Evolutionary conservation across 2,888 invertebrate genomes (phyloP).

Genomic region (Hirtodrosophila alboralis): DNA sequence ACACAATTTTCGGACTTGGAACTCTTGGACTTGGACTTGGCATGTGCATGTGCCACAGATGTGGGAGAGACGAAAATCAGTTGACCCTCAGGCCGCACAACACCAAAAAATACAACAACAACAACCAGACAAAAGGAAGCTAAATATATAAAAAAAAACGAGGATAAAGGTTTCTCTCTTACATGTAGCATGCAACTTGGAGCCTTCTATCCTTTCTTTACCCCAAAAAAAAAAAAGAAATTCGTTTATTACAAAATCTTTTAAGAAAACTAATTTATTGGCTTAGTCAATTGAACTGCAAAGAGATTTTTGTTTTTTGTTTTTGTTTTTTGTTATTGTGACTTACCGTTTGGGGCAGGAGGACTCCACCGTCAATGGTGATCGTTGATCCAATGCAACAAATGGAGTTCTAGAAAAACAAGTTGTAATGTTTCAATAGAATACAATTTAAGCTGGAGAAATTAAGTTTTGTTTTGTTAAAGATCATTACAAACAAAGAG

Average conservation of each 20-base stretch:
- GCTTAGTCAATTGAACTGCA: conserved; percentile 25
- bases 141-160: conserved; percentile 33
- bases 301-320: conserved; percentile 4
- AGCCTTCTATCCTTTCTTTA: conserved; percentile 29
- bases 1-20: conserved; percentile 65
- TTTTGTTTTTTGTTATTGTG: conserved; percentile 6
- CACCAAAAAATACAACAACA: conserved; percentile 33
- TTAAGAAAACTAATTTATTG: conserved; percentile 70
- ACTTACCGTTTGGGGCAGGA: conserved; percentile 84
- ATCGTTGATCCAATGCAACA: conserved; percentile 84
- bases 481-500: conserved; percentile 28
- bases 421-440: no score
- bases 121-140: conserved; percentile 15
- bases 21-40: conserved; percentile 59
- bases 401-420: conserved; percentile 82
- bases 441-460: neutral
- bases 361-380: conserved; percentile 84
- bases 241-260: conserved; percentile 78
- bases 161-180: conserved; percentile 49
- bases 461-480: neutral
- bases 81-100: conserved; percentile 60
- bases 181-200: conserved; percentile 49
- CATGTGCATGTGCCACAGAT: conserved; percentile 61
- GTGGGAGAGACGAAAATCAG: conserved; percentile 78
- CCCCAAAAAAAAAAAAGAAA: no score